Evolutionary conservation across 1,140 invertebrate genomes (phyloP), one percentile per base, ranked within the genome.

Genomic region (Drosophila ogumai): DNA sequence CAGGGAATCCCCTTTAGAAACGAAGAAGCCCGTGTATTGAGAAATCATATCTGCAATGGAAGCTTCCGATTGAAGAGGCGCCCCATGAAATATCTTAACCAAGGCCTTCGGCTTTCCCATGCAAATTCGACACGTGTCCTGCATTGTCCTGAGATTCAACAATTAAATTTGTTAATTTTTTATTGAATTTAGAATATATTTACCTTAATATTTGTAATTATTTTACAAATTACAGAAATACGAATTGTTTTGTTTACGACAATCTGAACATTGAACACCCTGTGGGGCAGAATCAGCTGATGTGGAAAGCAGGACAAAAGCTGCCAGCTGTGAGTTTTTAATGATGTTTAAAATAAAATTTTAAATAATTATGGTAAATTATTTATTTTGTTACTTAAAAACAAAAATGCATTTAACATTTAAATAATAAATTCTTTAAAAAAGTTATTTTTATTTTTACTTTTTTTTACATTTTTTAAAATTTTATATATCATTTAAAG

Each of bases 21-120:
- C 44, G 6, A 9, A 6, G 1, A 8, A 54, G 6, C 57, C 57
- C 1, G 57, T 52, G n/a, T 49, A 60, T 22, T 34, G 15, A 4
- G 43, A n/a, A 8, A 60, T 52, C 44, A 60, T 54, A 22, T 60
- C 57, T 3, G 31, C 31, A 12, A 60, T 34, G 13, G 43, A 22
- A 12, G 4, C 9, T 3, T 9, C 5, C 4, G 52, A 10, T 54
- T 10, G 7, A 22, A 17, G 6, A 13, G 50, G 17, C 52, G 19
- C 15, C 19, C 10, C 44, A 22, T 52, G 6, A 52, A 60, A 52
- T 12, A 60, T 52, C 7, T 52, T 60, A 12, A 22, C 17, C 15
- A 34, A 32, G 3, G 6, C 31, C 10, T 19, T 13, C 2, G 57
- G 13, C 19, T 19, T 60, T 34, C 10, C 19, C 19, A 12, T 22